These are phyloP conservation scores for Ammospiza nelsoni DNA, from an alignment of 2,113 vertebrate genomes.

Conservation along the genomic window DNA sequence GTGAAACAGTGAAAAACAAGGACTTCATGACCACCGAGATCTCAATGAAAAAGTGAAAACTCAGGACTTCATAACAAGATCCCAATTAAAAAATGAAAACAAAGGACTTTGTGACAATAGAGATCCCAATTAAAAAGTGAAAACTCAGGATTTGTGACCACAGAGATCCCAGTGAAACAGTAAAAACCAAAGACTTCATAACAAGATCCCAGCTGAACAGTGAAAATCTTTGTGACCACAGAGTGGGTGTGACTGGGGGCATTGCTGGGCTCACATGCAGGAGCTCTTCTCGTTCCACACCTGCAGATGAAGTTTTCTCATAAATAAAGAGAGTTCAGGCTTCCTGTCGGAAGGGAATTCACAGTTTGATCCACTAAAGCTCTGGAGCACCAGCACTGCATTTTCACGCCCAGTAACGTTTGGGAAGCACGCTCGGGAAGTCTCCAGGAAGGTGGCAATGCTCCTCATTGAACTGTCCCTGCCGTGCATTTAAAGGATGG, in stretches of 20 bases:
- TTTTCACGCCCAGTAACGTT: background rate
- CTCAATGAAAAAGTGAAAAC: no score
- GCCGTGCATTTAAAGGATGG: background rate
- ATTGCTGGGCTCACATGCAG: background rate
- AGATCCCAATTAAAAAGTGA: no score
- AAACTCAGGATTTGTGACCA: no score
- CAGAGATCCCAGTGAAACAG: constrained; percentile 62
- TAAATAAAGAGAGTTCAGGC: background rate
- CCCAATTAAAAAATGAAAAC: no score
- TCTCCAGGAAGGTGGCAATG: background rate
- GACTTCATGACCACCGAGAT: background rate
- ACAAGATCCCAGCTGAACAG: constrained; percentile 19
- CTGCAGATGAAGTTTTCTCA: rapidly evolving
- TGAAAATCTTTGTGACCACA: background rate
- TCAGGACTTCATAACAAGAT: constrained; percentile 69
- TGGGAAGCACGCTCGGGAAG: background rate
- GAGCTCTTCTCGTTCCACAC: background rate
- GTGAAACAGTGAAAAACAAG: background rate
- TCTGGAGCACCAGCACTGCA: background rate
- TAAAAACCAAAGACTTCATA: rapidly evolving
- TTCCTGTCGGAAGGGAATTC: rapidly evolving
- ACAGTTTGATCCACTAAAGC: rapidly evolving
- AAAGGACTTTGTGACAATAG: no score
- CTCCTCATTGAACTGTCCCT: background rate
- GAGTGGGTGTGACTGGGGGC: background rate